Evolutionary conservation across 1,140 invertebrate species (phyloP), one percentile per base, ranked within the genome.

Genomic region (Neodiprion virginianus): DNA sequence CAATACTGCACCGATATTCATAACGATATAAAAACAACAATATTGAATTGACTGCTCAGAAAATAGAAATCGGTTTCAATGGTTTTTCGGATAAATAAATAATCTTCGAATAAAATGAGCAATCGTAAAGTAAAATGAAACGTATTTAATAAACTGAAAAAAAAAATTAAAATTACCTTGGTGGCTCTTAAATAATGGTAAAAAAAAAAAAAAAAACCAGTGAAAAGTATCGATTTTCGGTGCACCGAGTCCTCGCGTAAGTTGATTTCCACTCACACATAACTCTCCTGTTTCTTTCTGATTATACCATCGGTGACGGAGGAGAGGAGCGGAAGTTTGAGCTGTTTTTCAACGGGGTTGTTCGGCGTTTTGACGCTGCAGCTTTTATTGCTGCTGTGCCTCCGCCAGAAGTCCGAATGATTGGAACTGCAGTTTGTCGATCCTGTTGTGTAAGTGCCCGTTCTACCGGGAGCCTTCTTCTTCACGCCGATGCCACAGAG

Each of bases 401-500:
- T 69, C 66, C 80, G 77, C 83, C 83, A 83, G 23, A 82, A 85
- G 21, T 84, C 83, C 28, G 84, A 86, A 14, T 84, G 84, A 71
- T 81, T 85, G 74, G 80, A 84, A 71, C 83, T 86, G 71, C 77
- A 82, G 49, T 83, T 83, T 3, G 83, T 84, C 12, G 83, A 83
- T 4, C 81, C 82, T 11, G 65, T 71, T n/a, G 75, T 73, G 21
- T 80, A 80, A 0, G 82, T 84, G 2, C 80, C 81, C 7, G 82
- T 81, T 28, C 83, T 76, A 0, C 80, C 82, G 8, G 78, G 82
- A 10, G 77, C 80, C 23, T 79, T 79, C 48, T 69, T 74, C 61
- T 82, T 83, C 53, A 79, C 78, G 0, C 77, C 78, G 4, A 85
- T 72, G 0, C 88, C 81, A 78, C 92, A 89, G 67, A 95, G 80